Percentiles rank a stretch among this genome's conserved stretches.
These are phyloP conservation scores for Drosophila mojavensis DNA, from an alignment of 1,140 invertebrate genomes.

Conservation along the genomic window DNA sequence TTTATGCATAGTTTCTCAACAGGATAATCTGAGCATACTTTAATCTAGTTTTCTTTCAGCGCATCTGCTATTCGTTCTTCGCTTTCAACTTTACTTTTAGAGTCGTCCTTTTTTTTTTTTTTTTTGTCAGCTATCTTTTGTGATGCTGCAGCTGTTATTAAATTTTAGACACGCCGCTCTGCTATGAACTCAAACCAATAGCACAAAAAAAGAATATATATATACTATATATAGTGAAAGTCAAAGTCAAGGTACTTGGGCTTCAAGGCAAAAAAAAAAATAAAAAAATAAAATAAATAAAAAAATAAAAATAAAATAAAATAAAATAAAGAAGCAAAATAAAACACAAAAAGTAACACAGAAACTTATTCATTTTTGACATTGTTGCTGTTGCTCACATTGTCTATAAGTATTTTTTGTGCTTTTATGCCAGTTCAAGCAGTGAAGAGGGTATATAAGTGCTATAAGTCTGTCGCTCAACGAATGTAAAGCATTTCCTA, in stretches of 20 bases:
- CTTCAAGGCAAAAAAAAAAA: not conserved
- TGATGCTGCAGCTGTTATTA: constrained; percentile 61
- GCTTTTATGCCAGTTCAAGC: constrained; percentile 30
- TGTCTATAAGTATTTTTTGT: constrained; percentile 22
- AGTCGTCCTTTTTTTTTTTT: constrained; percentile 37
- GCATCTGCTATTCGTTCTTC: constrained; percentile 18
- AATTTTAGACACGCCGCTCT: constrained; percentile 62
- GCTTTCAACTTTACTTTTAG: constrained; percentile 34
- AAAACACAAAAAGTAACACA: constrained; percentile 26
- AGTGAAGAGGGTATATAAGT: too few relatives aligned
- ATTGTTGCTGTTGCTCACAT: constrained; percentile 16
- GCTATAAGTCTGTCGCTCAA: too few relatives aligned
- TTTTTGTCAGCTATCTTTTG: constrained; percentile 57
- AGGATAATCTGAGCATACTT: too few relatives aligned
- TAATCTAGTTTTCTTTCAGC: constrained; percentile 5
- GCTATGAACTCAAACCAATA: constrained; percentile 1
- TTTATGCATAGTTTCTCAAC: too few relatives aligned
- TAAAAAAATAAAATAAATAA: too few relatives aligned
- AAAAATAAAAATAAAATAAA: not conserved
- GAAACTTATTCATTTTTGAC: constrained; percentile 58
- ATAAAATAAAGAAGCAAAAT: not conserved
- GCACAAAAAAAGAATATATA: not conserved
- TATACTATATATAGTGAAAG: constrained; percentile 16
- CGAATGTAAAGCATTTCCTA: too few relatives aligned
- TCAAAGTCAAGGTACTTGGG: constrained; percentile 39